Evolutionary conservation across 1,140 invertebrate species (phyloP).

Genomic region (Tetranychus urticae): DNA sequence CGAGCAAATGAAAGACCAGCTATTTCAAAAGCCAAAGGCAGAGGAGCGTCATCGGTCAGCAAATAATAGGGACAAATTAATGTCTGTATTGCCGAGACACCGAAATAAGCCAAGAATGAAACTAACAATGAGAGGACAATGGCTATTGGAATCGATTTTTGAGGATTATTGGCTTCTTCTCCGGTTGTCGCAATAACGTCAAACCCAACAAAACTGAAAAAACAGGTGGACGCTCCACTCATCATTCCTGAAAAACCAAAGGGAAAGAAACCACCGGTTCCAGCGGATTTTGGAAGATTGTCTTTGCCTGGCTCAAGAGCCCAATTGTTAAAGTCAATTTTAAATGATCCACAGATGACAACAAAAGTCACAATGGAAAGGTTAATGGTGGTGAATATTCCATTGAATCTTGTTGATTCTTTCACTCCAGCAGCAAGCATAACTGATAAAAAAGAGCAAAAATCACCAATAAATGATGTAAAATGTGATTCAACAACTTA

Average conservation of each 20-base stretch:
- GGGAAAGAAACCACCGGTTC: conserved; percentile 49
- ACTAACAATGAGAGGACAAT: conserved; percentile 54
- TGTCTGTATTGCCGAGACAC: conserved; percentile 58
- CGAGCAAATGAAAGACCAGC: conserved; percentile 42
- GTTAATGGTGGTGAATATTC: conserved; percentile 65
- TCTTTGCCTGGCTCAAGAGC: conserved; percentile 14
- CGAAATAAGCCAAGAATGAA: conserved; percentile 58
- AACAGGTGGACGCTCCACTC: conserved; percentile 63
- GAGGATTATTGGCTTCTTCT: conserved; percentile 69
- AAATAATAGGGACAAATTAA: conserved; percentile 69
- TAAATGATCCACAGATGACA: conserved; percentile 50
- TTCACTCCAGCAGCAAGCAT: conserved; percentile 55
- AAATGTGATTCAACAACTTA: too few species aligned
- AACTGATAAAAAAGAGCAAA: conserved; percentile 34
- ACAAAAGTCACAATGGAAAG: conserved; percentile 55
- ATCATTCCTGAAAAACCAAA: conserved; percentile 40
- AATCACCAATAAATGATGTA: too few species aligned
- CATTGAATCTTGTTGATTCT: conserved; percentile 66
- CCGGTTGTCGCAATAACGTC: conserved; percentile 60
- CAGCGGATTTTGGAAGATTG: conserved; percentile 2
- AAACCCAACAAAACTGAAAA: conserved; percentile 72
- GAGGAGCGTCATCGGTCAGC: conserved; percentile 26
- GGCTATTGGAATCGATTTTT: conserved; percentile 56
- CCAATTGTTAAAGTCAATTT: conserved; percentile 57
- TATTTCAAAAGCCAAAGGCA: conserved; percentile 45